phyloP scores from a whole-genome alignment of 2,797 vertebrate genomes.

The Botia almorhae region DNA sequence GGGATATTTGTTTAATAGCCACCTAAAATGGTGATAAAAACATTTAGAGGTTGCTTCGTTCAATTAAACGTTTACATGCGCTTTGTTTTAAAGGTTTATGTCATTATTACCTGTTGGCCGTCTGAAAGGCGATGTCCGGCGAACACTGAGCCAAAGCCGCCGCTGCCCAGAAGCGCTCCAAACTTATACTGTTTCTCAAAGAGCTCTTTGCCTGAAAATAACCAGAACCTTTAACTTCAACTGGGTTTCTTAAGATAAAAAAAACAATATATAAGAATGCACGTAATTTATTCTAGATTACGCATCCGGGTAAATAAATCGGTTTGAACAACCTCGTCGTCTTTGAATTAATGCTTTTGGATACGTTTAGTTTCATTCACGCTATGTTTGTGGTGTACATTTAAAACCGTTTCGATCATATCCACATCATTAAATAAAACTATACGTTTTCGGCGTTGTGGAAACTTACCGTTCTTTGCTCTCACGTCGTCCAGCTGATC shows the following conservation, averaged over 20 bases:
- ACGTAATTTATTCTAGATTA: background rate
- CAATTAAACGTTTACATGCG: background rate
- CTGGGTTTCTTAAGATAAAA: background rate
- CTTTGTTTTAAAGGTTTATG: background rate
- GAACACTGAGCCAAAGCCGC: constrained; percentile 85
- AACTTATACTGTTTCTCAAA: constrained; percentile 78
- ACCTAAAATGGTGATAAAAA: constrained; percentile 71
- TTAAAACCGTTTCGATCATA: background rate
- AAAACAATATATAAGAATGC: background rate
- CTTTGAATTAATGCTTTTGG: background rate
- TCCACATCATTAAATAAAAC: background rate
- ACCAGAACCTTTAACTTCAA: background rate
- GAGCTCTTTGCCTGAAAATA: constrained; percentile 73
- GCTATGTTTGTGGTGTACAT: background rate
- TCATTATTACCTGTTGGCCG: constrained; percentile 77
- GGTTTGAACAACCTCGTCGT: too few relatives aligned
- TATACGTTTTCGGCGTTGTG: background rate
- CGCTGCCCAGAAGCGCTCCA: constrained; percentile 81
- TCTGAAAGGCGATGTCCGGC: constrained; percentile 80
- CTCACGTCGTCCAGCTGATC: constrained; percentile 60
- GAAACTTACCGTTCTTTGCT: constrained; percentile 65
- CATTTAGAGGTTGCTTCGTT: background rate
- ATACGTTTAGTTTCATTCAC: background rate
- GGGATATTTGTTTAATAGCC: constrained; percentile 83
- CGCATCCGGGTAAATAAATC: background rate